Percentiles rank a stretch among this genome's conserved stretches.
Evolutionary conservation across 92 coral and sea anemone species (phyloP).

Genomic region (Phymanthus crucifer): DNA sequence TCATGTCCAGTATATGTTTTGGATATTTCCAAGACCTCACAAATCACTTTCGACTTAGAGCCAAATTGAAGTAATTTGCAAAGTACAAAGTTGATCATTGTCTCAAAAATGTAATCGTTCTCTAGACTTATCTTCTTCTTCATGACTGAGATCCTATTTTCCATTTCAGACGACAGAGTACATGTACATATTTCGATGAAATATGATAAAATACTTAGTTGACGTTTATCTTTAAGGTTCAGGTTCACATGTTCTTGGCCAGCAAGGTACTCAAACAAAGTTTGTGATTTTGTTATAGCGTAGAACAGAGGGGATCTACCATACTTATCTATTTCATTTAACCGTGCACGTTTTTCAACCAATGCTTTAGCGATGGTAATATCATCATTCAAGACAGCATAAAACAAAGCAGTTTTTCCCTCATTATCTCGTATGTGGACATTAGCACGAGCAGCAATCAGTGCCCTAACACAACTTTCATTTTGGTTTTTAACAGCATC

Average conservation of each 20-base stretch:
- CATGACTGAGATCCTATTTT: neutral
- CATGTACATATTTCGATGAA: neutral
- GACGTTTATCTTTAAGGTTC: neutral
- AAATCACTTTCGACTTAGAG: no score
- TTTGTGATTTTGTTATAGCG: neutral
- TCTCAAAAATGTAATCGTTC: no score
- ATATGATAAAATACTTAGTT: neutral
- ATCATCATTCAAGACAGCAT: neutral
- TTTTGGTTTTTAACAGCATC: neutral
- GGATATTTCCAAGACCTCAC: neutral
- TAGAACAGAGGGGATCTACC: slow-evolving; percentile 3
- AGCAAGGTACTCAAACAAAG: neutral
- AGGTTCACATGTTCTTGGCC: neutral
- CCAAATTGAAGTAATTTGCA: no score
- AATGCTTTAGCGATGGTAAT: neutral
- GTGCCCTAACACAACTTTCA: neutral
- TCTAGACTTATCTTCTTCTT: no score
- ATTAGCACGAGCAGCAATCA: neutral
- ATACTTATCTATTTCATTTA: neutral
- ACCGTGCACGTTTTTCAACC: neutral
- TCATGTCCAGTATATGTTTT: no score
- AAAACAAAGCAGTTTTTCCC: slow-evolving; percentile 19
- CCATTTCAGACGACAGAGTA: neutral
- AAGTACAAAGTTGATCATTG: no score
- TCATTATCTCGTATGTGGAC: neutral